A percentile compares a stretch with the other conserved stretches of the same genome.
Evolutionary conservation across 2,888 invertebrate species (phyloP).

Genomic region (Eristalinus sepulchralis): DNA sequence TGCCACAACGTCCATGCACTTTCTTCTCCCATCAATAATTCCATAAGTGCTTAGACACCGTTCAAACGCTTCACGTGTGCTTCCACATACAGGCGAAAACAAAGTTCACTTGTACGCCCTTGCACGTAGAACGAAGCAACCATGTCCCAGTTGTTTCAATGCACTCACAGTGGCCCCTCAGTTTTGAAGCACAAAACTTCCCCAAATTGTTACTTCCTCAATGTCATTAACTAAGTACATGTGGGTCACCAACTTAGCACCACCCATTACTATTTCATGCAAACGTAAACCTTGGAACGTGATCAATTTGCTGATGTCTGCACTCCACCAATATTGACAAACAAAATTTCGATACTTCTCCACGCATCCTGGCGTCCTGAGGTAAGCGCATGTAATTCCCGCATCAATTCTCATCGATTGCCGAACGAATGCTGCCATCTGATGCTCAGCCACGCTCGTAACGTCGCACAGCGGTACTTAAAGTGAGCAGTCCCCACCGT

Average conservation of each 20-base stretch:
- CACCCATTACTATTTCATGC: constrained; percentile 57
- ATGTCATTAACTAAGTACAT: constrained; percentile 63
- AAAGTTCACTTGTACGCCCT: not conserved
- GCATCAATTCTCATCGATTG: constrained; percentile 61
- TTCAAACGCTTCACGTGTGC: not conserved
- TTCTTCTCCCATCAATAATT: not conserved
- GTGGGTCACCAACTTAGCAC: constrained; percentile 53
- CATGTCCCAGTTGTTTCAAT: not conserved
- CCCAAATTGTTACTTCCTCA: constrained; percentile 54
- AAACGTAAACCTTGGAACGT: constrained; percentile 62
- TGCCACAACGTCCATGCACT: not conserved
- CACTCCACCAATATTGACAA: constrained; percentile 61
- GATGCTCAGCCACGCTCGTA: constrained; percentile 53
- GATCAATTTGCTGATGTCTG: constrained; percentile 69
- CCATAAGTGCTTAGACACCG: not conserved
- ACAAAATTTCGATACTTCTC: constrained; percentile 32
- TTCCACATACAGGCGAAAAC: not conserved
- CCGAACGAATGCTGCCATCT: constrained; percentile 58
- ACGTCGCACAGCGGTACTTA: constrained; percentile 37
- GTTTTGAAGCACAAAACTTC: constrained; percentile 11
- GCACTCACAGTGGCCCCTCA: not conserved
- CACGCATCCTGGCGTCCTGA: constrained; percentile 46
- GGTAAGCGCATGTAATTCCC: constrained; percentile 57
- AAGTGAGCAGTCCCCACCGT: constrained; percentile 12
- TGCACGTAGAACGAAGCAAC: not conserved